These are phyloP conservation scores for Papilio elwesi DNA, from an alignment of 2,888 invertebrate species.

Conservation along the genomic window DNA sequence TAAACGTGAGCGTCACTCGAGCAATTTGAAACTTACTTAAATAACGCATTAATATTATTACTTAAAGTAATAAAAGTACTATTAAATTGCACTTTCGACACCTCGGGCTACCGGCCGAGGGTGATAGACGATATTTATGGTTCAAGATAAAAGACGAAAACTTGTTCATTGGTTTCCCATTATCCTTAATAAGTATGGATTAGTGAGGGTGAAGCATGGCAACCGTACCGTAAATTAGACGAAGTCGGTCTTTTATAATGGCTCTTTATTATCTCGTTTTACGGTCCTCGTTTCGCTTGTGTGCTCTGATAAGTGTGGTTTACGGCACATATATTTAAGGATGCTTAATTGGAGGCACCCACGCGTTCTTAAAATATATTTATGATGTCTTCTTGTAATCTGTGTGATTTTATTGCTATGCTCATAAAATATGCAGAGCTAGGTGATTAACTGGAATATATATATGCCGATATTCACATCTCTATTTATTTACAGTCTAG, in stretches of 20 bases:
- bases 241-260: constrained; percentile 73
- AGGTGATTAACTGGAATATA: background rate
- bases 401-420: background rate
- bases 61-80: constrained; percentile 63
- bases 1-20: constrained; percentile 45
- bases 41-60: constrained; percentile 62
- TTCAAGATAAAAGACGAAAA: constrained; percentile 76
- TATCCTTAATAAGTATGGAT: constrained; percentile 83
- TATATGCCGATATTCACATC: background rate
- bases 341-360: constrained; percentile 64
- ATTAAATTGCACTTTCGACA: constrained; percentile 73
- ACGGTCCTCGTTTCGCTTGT: constrained; percentile 64
- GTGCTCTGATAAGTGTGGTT: constrained; percentile 72
- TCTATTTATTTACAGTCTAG: background rate
- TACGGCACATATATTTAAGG: constrained; percentile 70
- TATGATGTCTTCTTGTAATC: constrained; percentile 37
- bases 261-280: constrained; percentile 71
- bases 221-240: constrained; percentile 73
- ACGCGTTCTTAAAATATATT: constrained; percentile 50
- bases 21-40: constrained; percentile 52
- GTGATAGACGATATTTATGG: constrained; percentile 72
- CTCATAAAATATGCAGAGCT: background rate
- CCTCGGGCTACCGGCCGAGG: constrained; percentile 64
- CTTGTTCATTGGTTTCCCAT: constrained; percentile 80
- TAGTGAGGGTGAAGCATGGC: constrained; percentile 70